These are phyloP conservation scores for Capreolus pygargus DNA, from an alignment of 2,113 vertebrate species.

Conservation along the genomic window DNA sequence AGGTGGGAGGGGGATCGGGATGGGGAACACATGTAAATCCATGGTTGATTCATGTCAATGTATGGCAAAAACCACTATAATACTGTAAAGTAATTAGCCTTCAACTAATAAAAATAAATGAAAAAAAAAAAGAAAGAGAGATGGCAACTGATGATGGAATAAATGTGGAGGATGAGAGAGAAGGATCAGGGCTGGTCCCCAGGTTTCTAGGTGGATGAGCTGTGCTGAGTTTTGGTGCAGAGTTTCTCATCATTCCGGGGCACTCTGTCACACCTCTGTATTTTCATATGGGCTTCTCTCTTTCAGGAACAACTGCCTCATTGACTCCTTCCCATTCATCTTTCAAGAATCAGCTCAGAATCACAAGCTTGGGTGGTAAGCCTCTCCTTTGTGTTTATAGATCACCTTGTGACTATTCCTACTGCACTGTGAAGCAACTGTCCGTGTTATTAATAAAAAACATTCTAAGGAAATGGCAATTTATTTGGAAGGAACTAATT, in stretches of 20 bases:
- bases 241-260: not conserved
- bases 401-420: not conserved
- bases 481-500: slow-evolving; percentile 13
- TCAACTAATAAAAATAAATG: no score
- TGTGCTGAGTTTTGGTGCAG: not conserved
- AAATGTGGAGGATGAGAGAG: not conserved
- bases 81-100: no score
- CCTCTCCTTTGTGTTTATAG: not conserved
- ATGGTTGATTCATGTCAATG: no score
- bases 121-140: not conserved
- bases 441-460: not conserved
- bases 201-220: not conserved
- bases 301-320: not conserved
- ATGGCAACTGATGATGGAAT: not conserved
- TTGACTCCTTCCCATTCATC: not conserved
- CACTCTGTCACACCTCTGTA: not conserved
- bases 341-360: not conserved
- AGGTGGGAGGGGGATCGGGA: no score
- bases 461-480: not conserved
- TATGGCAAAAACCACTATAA: no score
- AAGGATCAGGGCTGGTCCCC: not conserved
- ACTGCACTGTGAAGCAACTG: no score
- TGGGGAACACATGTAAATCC: no score
- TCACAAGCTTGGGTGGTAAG: not conserved
- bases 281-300: not conserved